phyloP scores from a whole-genome alignment of 2,113 vertebrate species.

The Choloepus hoffmanni region DNA sequence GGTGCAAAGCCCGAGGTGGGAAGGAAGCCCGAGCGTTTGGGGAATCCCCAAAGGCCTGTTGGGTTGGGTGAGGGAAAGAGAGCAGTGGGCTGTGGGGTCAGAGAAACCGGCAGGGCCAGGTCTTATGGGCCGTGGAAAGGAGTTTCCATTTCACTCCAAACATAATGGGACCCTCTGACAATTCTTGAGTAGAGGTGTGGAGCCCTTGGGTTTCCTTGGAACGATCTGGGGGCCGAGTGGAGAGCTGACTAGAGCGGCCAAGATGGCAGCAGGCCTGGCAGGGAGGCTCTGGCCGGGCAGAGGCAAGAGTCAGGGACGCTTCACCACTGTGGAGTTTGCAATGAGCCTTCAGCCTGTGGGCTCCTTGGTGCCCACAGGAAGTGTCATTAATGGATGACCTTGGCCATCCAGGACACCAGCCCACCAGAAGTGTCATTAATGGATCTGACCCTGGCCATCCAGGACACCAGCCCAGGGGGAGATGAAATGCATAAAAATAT shows the following conservation, averaged over 20 bases:
- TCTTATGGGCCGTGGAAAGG: background rate
- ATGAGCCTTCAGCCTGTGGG: background rate
- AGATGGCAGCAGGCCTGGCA: background rate
- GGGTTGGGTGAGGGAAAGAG: background rate
- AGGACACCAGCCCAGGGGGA: background rate
- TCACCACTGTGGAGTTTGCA: fast-evolving
- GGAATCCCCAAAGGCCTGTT: background rate
- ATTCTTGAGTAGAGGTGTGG: background rate
- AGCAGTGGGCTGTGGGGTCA: background rate
- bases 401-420: too few relatives aligned
- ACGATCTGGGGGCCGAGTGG: background rate
- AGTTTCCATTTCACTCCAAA: background rate
- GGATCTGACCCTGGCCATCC: background rate
- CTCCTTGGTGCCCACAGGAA: background rate
- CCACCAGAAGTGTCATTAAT: background rate
- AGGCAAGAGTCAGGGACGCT: background rate
- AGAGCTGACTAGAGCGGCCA: background rate
- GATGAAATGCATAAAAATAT: background rate
- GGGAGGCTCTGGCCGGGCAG: background rate
- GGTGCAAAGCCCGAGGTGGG: background rate
- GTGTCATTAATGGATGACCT: background rate
- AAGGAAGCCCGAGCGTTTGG: background rate
- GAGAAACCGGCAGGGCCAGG: background rate
- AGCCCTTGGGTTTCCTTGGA: background rate
- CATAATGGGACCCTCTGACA: background rate